Conservation (phyloP, 2,888 invertebrate species). For the Sinotaia quadrata region DNA sequence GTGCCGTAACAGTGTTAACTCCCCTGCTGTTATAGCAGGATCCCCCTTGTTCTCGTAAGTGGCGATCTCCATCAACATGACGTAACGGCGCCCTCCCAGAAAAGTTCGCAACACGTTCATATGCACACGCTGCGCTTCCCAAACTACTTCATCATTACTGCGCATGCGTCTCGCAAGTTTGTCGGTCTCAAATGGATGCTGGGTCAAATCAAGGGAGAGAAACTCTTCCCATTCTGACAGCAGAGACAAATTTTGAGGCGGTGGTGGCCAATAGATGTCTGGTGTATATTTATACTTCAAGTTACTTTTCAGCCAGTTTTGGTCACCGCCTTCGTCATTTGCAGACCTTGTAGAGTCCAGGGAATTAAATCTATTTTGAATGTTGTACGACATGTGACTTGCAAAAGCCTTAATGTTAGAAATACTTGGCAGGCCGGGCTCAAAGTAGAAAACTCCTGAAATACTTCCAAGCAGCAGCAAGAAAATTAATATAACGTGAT, state of each 20-base stretch:
- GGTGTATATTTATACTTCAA: too few species aligned
- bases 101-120: constrained; percentile 26
- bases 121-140: constrained; percentile 38
- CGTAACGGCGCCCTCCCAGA: constrained; percentile 33
- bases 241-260: not conserved
- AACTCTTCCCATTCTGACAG: not conserved
- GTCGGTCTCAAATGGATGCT: constrained; percentile 1
- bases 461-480: too few species aligned
- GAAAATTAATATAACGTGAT: too few species aligned
- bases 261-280: not conserved
- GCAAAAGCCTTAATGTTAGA: too few species aligned
- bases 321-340: too few species aligned
- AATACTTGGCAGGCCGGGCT: too few species aligned
- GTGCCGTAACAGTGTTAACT: constrained; percentile 29
- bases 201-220: not conserved
- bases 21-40: constrained; percentile 41
- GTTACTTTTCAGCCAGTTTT: too few species aligned
- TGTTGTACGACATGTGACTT: too few species aligned
- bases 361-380: too few species aligned
- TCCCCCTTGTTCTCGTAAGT: constrained; percentile 43
- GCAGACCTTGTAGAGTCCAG: too few species aligned
- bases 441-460: too few species aligned
- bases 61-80: constrained; percentile 40
- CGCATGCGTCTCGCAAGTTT: constrained; percentile 18
- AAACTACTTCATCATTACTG: constrained; percentile 28